phyloP scores from a whole-genome alignment of 2,113 vertebrate genomes.

The Dipodomys stephensi region DNA sequence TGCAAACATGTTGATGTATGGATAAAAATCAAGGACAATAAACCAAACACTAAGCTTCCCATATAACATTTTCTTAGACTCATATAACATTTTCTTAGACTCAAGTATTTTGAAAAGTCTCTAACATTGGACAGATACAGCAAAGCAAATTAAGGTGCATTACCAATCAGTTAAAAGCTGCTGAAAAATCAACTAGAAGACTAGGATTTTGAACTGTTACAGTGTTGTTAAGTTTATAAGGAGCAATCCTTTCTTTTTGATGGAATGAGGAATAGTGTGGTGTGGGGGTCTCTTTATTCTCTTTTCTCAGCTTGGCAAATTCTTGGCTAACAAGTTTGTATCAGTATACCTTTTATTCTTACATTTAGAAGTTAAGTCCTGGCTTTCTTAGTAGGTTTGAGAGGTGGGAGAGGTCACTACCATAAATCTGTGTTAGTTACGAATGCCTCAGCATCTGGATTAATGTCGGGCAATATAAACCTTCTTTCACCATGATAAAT shows the following conservation, averaged over 20 bases:
- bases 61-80: neutral
- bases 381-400: conserved; percentile 14
- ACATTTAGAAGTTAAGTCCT: conserved; percentile 56
- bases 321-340: too few relatives aligned
- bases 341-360: neutral
- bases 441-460: neutral
- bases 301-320: too few relatives aligned
- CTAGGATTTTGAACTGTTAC: neutral
- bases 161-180: neutral
- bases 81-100: neutral
- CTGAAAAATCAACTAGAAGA: neutral
- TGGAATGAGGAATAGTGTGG: too few relatives aligned
- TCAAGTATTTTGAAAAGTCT: neutral
- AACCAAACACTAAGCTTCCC: neutral
- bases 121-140: neutral
- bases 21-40: neutral
- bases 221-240: neutral
- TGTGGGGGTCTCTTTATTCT: too few relatives aligned
- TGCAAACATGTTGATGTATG: neutral
- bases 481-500: conserved; percentile 36
- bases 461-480: conserved; percentile 46
- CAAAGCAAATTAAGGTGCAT: conserved; percentile 53
- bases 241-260: neutral
- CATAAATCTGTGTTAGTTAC: conserved; percentile 46
- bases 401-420: conserved; percentile 45